Percentiles rank a stretch among this genome's conserved stretches.
phyloP scores from a whole-genome alignment of 2,797 vertebrate species.

The Melanitta fusca region DNA sequence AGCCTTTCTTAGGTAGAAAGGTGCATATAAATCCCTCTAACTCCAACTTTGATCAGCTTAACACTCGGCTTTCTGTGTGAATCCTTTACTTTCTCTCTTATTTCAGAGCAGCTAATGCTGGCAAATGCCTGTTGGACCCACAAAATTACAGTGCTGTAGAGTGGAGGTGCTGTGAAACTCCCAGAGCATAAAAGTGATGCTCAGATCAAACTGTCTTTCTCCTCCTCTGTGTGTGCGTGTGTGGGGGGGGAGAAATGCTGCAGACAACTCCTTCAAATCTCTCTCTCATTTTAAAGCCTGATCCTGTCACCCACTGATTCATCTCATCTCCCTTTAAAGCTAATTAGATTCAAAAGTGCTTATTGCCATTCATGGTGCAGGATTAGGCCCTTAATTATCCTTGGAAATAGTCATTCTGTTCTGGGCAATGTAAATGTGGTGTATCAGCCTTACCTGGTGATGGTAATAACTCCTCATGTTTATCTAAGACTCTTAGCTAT shows the following conservation, averaged over 20 bases:
- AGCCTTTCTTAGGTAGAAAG: conserved; percentile 59
- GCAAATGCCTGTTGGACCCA: conserved; percentile 67
- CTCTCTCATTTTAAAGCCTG: conserved; percentile 44
- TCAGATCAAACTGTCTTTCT: conserved; percentile 47
- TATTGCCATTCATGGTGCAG: conserved; percentile 20
- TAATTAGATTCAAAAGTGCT: conserved; percentile 40
- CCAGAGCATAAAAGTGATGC: conserved; percentile 36
- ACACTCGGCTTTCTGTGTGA: conserved; percentile 55
- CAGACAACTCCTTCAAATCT: conserved; percentile 10
- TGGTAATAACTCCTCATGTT: background rate
- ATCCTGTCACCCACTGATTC: conserved; percentile 44
- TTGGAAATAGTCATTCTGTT: conserved; percentile 16
- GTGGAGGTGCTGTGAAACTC: conserved; percentile 62
- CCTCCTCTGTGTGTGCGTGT: background rate
- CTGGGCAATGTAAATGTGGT: background rate
- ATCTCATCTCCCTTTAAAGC: conserved; percentile 43
- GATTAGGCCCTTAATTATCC: conserved; percentile 38
- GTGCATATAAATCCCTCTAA: conserved; percentile 64
- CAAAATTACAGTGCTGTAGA: conserved; percentile 37
- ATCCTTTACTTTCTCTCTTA: conserved; percentile 67
- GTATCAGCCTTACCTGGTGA: background rate
- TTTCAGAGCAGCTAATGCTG: conserved; percentile 67
- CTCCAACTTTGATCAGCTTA: conserved; percentile 70
- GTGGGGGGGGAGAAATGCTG: background rate
- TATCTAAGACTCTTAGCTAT: background rate